Conservation (phyloP, 2,797 vertebrate genomes). For the Siniperca obscura region DNA sequence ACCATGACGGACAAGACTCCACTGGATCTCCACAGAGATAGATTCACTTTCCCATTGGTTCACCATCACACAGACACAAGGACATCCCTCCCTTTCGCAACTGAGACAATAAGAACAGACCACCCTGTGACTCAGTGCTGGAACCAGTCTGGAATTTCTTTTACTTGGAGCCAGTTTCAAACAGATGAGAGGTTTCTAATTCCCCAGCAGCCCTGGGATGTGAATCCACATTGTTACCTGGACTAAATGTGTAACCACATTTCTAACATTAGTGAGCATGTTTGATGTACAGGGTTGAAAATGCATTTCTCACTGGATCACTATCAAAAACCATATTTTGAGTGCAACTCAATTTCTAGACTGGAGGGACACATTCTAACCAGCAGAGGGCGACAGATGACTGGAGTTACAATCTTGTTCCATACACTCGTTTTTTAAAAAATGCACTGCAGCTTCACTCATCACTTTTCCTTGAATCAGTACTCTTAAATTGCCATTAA, state of each 20-base stretch:
- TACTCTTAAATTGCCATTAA: neutral
- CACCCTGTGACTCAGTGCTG: slow-evolving; percentile 46
- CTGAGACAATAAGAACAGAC: slow-evolving; percentile 41
- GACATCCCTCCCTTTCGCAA: slow-evolving; percentile 37
- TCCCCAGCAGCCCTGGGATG: slow-evolving; percentile 52
- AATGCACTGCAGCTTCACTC: neutral
- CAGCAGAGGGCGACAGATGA: slow-evolving; percentile 81
- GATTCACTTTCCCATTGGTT: slow-evolving; percentile 41
- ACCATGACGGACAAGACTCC: slow-evolving; percentile 32
- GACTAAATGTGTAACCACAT: slow-evolving; percentile 22
- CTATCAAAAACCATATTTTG: neutral
- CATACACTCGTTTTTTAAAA: neutral
- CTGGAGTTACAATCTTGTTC: slow-evolving; percentile 19
- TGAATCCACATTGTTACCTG: slow-evolving; percentile 45
- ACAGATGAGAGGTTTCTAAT: slow-evolving; percentile 63
- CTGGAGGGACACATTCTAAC: slow-evolving; percentile 12
- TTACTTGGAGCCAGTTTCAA: slow-evolving; percentile 59
- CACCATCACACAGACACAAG: slow-evolving; percentile 54
- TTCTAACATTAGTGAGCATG: neutral
- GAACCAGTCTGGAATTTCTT: slow-evolving; percentile 55
- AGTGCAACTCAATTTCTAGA: neutral
- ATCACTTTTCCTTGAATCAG: neutral
- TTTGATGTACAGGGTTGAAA: neutral
- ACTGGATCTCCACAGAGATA: slow-evolving; percentile 46
- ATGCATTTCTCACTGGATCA: neutral